phyloP scores from a whole-genome alignment of 2,797 vertebrate genomes.

The Argentina silus region DNA sequence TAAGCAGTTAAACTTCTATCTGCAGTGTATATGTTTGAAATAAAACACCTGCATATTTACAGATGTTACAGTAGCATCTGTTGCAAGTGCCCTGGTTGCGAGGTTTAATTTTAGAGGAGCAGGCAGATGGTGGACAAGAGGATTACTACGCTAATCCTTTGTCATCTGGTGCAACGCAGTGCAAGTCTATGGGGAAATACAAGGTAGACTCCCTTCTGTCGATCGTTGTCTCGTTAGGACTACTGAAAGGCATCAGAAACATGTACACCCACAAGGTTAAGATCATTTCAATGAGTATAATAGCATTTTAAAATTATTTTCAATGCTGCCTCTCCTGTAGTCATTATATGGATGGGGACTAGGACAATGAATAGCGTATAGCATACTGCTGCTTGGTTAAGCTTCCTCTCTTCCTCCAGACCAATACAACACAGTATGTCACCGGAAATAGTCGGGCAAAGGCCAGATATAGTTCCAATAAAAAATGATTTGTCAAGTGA shows the following conservation, averaged over 20 bases:
- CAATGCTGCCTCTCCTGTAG: neutral
- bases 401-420: no score
- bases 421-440: no score
- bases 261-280: neutral
- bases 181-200: slow-evolving; percentile 51
- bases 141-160: slow-evolving; percentile 83
- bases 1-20: slow-evolving; percentile 36
- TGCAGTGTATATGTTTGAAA: slow-evolving; percentile 45
- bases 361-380: no score
- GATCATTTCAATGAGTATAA: neutral
- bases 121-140: slow-evolving; percentile 82
- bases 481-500: no score
- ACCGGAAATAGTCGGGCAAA: no score
- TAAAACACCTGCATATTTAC: slow-evolving; percentile 68
- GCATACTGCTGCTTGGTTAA: no score
- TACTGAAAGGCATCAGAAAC: slow-evolving; percentile 1
- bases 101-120: slow-evolving; percentile 72
- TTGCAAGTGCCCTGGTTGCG: slow-evolving; percentile 72
- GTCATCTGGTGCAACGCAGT: slow-evolving; percentile 75
- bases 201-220: slow-evolving; percentile 49
- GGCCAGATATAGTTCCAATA: no score
- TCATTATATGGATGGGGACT: no score
- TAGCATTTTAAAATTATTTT: neutral
- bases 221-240: slow-evolving; percentile 26
- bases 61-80: slow-evolving; percentile 70